Evolutionary conservation across 2,888 invertebrate species (phyloP).

Genomic region (Conistra vaccinii): DNA sequence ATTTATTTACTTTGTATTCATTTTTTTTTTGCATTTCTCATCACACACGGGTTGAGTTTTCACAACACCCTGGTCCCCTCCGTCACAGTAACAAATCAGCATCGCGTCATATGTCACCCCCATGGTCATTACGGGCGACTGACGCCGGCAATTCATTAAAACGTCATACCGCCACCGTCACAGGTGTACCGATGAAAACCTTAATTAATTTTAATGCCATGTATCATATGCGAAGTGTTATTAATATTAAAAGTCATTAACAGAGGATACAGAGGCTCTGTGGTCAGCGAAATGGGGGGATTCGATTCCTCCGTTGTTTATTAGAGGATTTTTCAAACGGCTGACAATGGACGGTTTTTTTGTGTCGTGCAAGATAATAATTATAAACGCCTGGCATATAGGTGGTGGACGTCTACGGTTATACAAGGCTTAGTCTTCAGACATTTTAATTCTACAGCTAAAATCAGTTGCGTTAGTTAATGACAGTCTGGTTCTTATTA

Average conservation of each 20-base stretch:
- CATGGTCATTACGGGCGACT: conserved; percentile 76
- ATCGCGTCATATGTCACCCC: conserved; percentile 77
- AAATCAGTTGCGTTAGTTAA: neutral
- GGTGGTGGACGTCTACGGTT: neutral
- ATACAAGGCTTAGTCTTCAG: neutral
- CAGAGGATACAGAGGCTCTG: conserved; percentile 22
- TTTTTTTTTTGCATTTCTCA: conserved; percentile 12
- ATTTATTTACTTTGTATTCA: neutral
- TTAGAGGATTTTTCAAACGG: neutral
- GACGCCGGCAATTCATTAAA: conserved; percentile 83
- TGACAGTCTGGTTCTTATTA: neutral
- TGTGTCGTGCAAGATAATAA: conserved; percentile 13
- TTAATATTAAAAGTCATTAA: conserved; percentile 63
- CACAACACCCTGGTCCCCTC: conserved; percentile 26
- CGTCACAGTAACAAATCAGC: conserved; percentile 73
- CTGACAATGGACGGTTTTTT: neutral
- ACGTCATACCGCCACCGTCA: conserved; percentile 78
- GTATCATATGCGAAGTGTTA: conserved; percentile 61
- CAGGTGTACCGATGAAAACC: conserved; percentile 80
- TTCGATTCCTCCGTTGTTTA: neutral
- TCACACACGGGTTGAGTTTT: conserved; percentile 9
- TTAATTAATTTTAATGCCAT: conserved; percentile 76
- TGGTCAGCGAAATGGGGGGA: neutral
- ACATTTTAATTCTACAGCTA: neutral
- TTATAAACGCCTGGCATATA: neutral